Evolutionary conservation across 2,888 invertebrate genomes (phyloP).

Genomic region (Dryobota labecula): DNA sequence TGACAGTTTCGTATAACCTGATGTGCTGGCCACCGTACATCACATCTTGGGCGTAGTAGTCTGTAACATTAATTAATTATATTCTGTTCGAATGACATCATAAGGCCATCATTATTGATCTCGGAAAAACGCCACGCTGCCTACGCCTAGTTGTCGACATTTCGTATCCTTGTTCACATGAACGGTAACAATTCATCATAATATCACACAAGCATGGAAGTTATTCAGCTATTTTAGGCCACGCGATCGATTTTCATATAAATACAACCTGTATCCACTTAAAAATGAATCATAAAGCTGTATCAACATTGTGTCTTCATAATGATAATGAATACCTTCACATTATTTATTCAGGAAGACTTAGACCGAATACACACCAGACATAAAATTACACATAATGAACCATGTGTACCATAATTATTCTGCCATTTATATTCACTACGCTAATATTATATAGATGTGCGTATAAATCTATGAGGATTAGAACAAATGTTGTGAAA

Average conservation of each 20-base stretch:
- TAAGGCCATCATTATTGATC: conserved; percentile 37
- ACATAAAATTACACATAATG: background rate
- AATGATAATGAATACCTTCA: conserved; percentile 1
- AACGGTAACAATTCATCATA: conserved; percentile 24
- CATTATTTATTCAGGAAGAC: conserved; percentile 24
- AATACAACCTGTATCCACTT: conserved; percentile 17
- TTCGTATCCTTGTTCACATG: conserved; percentile 23
- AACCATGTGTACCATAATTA: background rate
- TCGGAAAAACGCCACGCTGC: conserved; percentile 5
- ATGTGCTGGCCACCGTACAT: too few species aligned
- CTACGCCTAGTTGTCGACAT: conserved; percentile 22
- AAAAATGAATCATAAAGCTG: conserved; percentile 34
- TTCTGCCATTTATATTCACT: conserved; percentile 17
- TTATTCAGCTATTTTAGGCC: conserved; percentile 30
- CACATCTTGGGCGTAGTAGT: conserved; percentile 6
- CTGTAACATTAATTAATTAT: conserved; percentile 13
- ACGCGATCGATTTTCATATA: conserved; percentile 37
- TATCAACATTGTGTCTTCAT: conserved; percentile 16
- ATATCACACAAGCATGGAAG: conserved; percentile 16
- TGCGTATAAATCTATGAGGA: conserved; percentile 21
- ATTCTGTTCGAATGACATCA: conserved; percentile 29
- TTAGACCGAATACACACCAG: conserved; percentile 6
- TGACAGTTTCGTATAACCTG: too few species aligned
- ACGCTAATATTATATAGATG: conserved; percentile 11
- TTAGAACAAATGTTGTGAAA: conserved; percentile 40